A percentile compares a stretch with the other conserved stretches of the same genome.
Evolutionary conservation across 2,113 vertebrate species (phyloP).

Genomic region (Sterna hirundo): DNA sequence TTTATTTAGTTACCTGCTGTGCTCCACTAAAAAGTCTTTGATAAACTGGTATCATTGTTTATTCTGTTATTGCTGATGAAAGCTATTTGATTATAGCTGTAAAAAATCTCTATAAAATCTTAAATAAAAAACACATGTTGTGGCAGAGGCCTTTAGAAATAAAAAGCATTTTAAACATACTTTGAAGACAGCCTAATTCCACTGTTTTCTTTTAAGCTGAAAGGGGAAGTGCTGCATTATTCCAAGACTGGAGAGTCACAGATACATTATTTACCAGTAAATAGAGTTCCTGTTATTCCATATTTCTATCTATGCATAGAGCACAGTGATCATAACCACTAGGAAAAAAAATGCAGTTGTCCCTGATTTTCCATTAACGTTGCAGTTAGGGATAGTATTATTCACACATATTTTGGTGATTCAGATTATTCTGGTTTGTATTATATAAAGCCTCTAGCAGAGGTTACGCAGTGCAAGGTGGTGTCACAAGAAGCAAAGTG

Average conservation of each 20-base stretch:
- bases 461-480: neutral
- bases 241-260: neutral
- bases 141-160: slow-evolving; percentile 36
- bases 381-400: neutral
- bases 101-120: slow-evolving; percentile 45
- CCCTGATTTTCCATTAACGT: neutral
- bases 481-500: neutral
- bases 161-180: slow-evolving; percentile 47
- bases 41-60: slow-evolving; percentile 58
- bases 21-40: slow-evolving; percentile 10
- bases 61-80: slow-evolving; percentile 58
- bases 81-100: slow-evolving; percentile 54
- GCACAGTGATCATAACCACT: neutral
- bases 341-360: neutral
- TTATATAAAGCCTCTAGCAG: neutral
- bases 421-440: neutral
- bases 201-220: slow-evolving; percentile 43
- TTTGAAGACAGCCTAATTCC: slow-evolving; percentile 52
- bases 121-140: slow-evolving; percentile 58
- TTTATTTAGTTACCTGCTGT: slow-evolving; percentile 49
- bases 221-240: neutral
- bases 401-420: neutral
- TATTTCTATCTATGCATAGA: neutral
- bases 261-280: neutral
- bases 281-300: neutral